Evolutionary conservation across 2,113 vertebrate species (phyloP).

Genomic region (Tapirus terrestris): DNA sequence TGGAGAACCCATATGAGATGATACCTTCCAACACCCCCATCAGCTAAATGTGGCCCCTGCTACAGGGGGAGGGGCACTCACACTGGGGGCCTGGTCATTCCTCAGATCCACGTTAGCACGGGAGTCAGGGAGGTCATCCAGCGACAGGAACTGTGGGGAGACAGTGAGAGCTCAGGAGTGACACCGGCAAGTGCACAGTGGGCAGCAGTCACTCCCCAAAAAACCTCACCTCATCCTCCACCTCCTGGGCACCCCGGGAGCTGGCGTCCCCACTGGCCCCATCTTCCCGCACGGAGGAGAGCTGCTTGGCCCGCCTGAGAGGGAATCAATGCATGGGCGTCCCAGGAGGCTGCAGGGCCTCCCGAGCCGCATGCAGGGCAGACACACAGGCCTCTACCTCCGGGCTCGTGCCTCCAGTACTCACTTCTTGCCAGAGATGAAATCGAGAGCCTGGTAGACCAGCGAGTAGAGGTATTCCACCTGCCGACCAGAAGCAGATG

Average conservation of each 20-base stretch:
- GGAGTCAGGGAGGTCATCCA: conserved; percentile 83
- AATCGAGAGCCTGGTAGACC: conserved; percentile 94
- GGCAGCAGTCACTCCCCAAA: accelerated
- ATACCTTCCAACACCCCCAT: not conserved
- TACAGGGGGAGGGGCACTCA: conserved; percentile 27
- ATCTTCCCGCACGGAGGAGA: conserved; percentile 65
- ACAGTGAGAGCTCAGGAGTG: not conserved
- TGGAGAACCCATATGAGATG: too few species aligned
- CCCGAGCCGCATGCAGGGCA: accelerated
- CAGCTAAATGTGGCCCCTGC: not conserved
- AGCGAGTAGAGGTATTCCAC: conserved; percentile 95
- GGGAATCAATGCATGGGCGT: accelerated
- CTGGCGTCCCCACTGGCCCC: not conserved
- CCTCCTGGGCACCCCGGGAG: not conserved
- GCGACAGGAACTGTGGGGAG: conserved; percentile 84
- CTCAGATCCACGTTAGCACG: conserved; percentile 80
- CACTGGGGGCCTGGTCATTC: conserved; percentile 65
- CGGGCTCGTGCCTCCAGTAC: not conserved
- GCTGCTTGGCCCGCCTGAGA: conserved; percentile 82
- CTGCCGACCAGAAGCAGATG: conserved; percentile 79
- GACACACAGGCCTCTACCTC: not conserved
- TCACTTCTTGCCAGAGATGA: conserved; percentile 94
- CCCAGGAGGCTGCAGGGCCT: not conserved
- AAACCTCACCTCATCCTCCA: conserved; percentile 82
- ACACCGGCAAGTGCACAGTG: accelerated